Base-by-base conservation (phyloP, 2,888 invertebrate genomes). In the Meandrusa payeni region DNA sequence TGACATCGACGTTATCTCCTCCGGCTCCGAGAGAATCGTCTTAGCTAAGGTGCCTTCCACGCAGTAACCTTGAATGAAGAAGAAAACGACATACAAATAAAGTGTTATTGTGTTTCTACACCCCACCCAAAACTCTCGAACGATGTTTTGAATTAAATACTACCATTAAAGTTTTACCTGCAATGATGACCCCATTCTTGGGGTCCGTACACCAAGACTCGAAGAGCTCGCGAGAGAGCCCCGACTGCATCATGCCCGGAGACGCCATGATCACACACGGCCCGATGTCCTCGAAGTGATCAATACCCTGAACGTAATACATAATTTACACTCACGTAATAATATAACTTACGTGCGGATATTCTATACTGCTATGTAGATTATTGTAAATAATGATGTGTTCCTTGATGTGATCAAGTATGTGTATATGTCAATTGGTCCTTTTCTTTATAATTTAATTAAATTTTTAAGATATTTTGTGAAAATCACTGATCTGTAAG, bases 191-290 rank as follows among this genome's bases (percentile, higher is more conserved):
- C 0, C 99, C 99, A 76, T 99, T 99, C 74, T 98, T 97, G 5
- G 97, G 90, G 81, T 99, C 99, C 0, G 97, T 96, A 77, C 99
- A 99, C 99, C 99, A 99, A 5, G 93, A 95, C 88, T 99, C 99
- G 86, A 99, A 99, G 29, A 99, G 90, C 72, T 99, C 99, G 19
- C 99, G 88, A 0, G 98, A 98, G 11, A 99, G 86, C 0, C 99
- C 99, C 61, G 96, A 98, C 89, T 99, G 99, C 96, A 99, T 96
- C 99, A 99, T 99, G 70, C 99, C 99, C 0, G 99, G 99, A 0
- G 97, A 97, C 1, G 99, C 99, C 95, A 99, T 96, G 13, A 99
- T 95, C n/a, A 99, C 99, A 68, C 99, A 99, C 0, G 99, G 99
- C 0, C 99, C 99, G 41, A 98, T 96, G 79, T 99, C 99, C 62